Evolutionary conservation across 2,113 vertebrate species (phyloP), one percentile per base, ranked within the genome.

Genomic region (Balaenoptera acutorostrata): DNA sequence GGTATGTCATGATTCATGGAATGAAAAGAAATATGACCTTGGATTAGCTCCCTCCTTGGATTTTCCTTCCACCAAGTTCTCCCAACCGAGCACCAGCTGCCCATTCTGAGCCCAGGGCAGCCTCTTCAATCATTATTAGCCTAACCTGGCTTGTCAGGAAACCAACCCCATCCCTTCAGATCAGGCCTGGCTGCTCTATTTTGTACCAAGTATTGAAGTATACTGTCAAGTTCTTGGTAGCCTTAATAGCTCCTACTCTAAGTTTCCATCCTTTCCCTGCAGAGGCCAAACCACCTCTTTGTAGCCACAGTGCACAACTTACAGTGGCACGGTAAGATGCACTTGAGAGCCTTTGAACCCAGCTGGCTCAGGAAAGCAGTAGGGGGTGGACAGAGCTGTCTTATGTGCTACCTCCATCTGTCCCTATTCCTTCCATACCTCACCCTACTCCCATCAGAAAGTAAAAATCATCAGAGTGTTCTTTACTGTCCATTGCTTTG

Each of bases 401-500:
- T 96, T 92, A 36, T 57, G 44, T 75, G 90, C 86, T 74, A 55
- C 97, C 94, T 97, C 90, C 92, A 57, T 64, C 95, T 84, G 90
- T 92, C 29, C 10, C 6, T 87, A 77, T 82, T 90, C 87, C 31
- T 94, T 82, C 77, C 55, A 10, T 77, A 49, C 72, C 93, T 97
- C 75, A 74, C n/a, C 86, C 88, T 17, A 88, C 63, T 92, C 81
- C 97, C 95, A 96, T 88, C 57, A 88, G 96, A 86, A 72, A 59
- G 17, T 52, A 61, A 98, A 97, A 93, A 95, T 78, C 33, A 97
- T 97, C 96, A 98, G 97, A 97, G 57, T 87, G 84, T 94, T 94
- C 91, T 98, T 97, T 96, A 49, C 92, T 97, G 96, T 91, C 97
- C 93, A 44, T 98, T 98, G 96, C 96, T 98, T 97, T 98, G 89